Evolutionary conservation across 1,140 invertebrate species (phyloP), one percentile per base, ranked within the genome.

Genomic region (Pantala flavescens): DNA sequence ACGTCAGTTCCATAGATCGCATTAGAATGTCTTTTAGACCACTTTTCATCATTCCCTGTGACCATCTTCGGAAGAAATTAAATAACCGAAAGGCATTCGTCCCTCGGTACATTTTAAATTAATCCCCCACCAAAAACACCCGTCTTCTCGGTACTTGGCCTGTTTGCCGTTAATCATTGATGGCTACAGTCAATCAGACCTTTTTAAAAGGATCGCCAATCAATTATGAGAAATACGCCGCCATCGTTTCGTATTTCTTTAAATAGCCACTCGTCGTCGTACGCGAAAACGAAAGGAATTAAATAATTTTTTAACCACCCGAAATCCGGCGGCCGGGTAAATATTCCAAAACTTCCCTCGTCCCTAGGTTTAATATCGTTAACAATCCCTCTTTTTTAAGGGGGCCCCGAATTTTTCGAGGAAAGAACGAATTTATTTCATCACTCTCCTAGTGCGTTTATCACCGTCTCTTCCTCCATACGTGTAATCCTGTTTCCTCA

Each of bases 321-420:
- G 49, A 63, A 63, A 63, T 63, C 16, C 49, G 12, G 49, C 49
- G 49, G 49, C 49, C 5, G 49, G 5, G 49, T 63, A 63, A 63
- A 63, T 63, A 63, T 63, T 63, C 49, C 49, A 14, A n/a, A 63
- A 63, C 49, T 63, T 63, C 49, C 49, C 49, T 63, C 49, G n/a
- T 63, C 49, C 12, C 49, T 12, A 63, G 12, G 3, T 63, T 63
- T 63, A 21, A 63, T 63, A 63, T 63, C 49, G 49, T 63, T 63
- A 63, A 63, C 49, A 63, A 63, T 63, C n/a, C 49, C 49, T 63
- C 49, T 63, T 63, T 63, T 63, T 63, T n/a, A n/a, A n/a, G n/a
- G n/a, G 49, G 49, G 49, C 12, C 49, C 49, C 49, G n/a, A 63
- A 63, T 63, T 63, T 63, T 21, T 63, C 3, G n/a, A 63, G 49